Evolutionary conservation across 2,797 vertebrate genomes (phyloP).

Genomic region (Acrossocheilus fasciatus): DNA sequence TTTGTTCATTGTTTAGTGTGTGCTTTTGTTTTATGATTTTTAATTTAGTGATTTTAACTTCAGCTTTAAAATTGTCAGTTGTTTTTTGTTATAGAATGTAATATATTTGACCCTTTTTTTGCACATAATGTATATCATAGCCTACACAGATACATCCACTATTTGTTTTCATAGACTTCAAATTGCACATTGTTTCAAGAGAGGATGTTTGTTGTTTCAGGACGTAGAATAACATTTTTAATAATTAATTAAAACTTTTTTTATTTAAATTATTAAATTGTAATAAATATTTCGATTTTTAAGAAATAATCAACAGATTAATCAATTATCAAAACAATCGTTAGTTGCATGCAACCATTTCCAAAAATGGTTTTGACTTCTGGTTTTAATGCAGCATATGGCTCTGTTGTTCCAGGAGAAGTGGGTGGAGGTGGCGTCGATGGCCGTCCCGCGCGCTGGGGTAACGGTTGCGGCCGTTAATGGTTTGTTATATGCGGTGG

Average conservation of each 20-base stretch:
- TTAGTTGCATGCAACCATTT: neutral
- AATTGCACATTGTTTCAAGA: neutral
- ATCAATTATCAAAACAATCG: neutral
- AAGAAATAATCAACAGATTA: too few relatives aligned
- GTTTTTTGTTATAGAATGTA: too few relatives aligned
- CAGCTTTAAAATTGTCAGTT: too few relatives aligned
- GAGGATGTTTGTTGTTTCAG: too few relatives aligned
- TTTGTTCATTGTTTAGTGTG: too few relatives aligned
- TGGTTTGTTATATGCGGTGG: constrained; percentile 91
- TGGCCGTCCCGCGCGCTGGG: constrained; percentile 92
- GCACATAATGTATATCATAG: too few relatives aligned
- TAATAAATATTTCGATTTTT: neutral
- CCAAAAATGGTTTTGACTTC: neutral
- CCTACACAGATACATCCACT: too few relatives aligned
- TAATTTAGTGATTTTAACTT: too few relatives aligned
- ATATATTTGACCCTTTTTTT: too few relatives aligned
- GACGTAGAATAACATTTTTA: neutral
- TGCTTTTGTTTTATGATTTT: too few relatives aligned
- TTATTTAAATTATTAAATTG: neutral
- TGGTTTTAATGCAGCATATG: neutral
- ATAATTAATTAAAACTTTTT: neutral
- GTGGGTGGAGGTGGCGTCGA: constrained; percentile 92
- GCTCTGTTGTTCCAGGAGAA: constrained; percentile 83
- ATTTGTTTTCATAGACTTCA: neutral
- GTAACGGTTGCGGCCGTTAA: constrained; percentile 92